Conservation (phyloP, 2,797 vertebrate species). For the Onychomys torridus region DNA sequence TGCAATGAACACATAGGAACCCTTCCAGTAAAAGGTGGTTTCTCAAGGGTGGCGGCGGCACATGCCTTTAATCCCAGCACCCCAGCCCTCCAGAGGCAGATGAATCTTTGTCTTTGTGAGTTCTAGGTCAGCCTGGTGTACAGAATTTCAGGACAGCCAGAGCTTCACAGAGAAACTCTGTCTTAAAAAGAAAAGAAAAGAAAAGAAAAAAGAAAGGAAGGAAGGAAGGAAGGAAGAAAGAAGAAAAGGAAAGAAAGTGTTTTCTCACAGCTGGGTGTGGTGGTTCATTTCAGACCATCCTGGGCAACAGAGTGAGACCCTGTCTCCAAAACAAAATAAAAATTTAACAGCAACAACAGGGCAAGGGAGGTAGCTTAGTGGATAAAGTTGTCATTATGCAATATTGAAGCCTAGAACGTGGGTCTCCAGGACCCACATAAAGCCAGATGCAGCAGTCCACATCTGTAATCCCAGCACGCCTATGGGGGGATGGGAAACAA, state of each 20-base stretch:
- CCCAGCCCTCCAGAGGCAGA: background rate
- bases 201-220: background rate
- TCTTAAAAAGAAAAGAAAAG: background rate
- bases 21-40: background rate
- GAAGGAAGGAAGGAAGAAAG: background rate
- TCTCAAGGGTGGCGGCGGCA: background rate
- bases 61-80: background rate
- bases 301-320: background rate
- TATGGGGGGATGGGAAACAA: background rate
- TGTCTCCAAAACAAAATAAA: background rate
- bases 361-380: background rate
- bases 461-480: background rate
- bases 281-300: background rate
- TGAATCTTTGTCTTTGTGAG: background rate
- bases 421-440: background rate
- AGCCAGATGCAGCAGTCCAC: background rate
- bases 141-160: background rate
- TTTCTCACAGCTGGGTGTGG: background rate
- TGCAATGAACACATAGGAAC: background rate
- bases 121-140: background rate
- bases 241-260: background rate
- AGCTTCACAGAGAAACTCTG: background rate
- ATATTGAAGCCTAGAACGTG: background rate
- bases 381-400: no score
- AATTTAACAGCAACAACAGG: background rate